A percentile compares a stretch with the other conserved stretches of the same genome.
Conservation (phyloP, 1,140 invertebrate species). For the Drosophila neocordata region DNA sequence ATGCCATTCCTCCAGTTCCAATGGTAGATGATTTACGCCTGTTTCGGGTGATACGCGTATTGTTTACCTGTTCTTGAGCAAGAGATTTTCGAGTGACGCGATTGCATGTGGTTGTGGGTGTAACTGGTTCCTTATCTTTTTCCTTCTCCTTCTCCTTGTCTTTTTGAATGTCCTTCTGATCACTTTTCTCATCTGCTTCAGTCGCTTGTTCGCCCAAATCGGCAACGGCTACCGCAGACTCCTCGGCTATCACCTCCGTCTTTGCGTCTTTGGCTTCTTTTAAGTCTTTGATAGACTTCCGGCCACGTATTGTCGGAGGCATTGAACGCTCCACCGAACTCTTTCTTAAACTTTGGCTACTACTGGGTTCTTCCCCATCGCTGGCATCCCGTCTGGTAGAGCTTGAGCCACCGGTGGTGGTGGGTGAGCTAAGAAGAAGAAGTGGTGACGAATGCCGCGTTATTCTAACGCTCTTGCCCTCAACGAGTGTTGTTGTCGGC, state of each 20-base stretch:
- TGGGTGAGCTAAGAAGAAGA: slow-evolving; percentile 51
- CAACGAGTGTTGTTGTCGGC: slow-evolving; percentile 29
- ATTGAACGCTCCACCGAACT: slow-evolving; percentile 47
- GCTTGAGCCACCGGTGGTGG: slow-evolving; percentile 13
- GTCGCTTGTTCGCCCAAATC: slow-evolving; percentile 16
- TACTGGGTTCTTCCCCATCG: slow-evolving; percentile 32
- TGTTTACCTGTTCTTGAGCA: slow-evolving; percentile 71
- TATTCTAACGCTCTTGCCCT: slow-evolving; percentile 51
- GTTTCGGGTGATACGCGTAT: slow-evolving; percentile 72
- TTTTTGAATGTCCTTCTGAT: slow-evolving; percentile 64
- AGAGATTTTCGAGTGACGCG: slow-evolving; percentile 74
- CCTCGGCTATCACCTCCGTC: slow-evolving; percentile 34
- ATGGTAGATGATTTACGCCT: slow-evolving; percentile 59
- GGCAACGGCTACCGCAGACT: slow-evolving; percentile 26
- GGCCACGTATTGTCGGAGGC: slow-evolving; percentile 59
- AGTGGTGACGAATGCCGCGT: slow-evolving; percentile 72
- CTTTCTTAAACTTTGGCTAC: slow-evolving; percentile 35
- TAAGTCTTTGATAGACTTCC: slow-evolving; percentile 76
- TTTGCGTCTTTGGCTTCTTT: slow-evolving; percentile 70
- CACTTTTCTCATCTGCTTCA: slow-evolving; percentile 41
- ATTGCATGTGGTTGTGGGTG: slow-evolving; percentile 52
- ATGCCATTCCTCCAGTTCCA: slow-evolving; percentile 32
- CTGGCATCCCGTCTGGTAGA: slow-evolving; percentile 17
- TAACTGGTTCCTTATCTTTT: slow-evolving; percentile 25
- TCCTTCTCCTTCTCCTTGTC: slow-evolving; percentile 50